phyloP scores from a whole-genome alignment of 2,888 invertebrate genomes.

The Mycalesis mineus region DNA sequence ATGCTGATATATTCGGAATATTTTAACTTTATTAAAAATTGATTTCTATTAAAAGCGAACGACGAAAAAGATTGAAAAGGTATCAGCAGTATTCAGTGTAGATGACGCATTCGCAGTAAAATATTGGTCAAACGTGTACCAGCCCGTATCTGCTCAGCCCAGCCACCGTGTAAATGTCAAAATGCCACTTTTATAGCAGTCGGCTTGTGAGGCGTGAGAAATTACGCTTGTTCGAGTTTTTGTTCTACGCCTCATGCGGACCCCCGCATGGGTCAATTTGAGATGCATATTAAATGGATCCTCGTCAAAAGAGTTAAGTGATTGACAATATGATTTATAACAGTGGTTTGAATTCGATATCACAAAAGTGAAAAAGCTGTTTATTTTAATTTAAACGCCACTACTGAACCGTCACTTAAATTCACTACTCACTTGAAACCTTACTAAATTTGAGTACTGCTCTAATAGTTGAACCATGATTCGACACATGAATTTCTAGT shows the following conservation, averaged over 20 bases:
- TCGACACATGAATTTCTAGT: too few relatives aligned
- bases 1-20: too few relatives aligned
- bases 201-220: constrained; percentile 30
- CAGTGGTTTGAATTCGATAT: neutral
- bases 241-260: constrained; percentile 22
- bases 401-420: too few relatives aligned
- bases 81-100: too few relatives aligned
- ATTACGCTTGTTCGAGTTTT: constrained; percentile 27
- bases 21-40: too few relatives aligned
- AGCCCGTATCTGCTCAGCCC: constrained; percentile 26
- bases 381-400: too few relatives aligned
- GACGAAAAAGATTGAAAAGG: too few relatives aligned
- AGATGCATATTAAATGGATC: constrained; percentile 9
- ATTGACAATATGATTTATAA: constrained; percentile 13
- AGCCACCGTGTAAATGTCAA: constrained; percentile 61
- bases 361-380: too few relatives aligned
- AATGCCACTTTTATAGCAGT: constrained; percentile 44
- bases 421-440: too few relatives aligned
- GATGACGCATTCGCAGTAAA: neutral
- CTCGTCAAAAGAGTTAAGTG: constrained; percentile 7
- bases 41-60: too few relatives aligned
- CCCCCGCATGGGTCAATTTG: neutral
- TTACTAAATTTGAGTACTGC: too few relatives aligned
- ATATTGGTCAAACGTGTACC: constrained; percentile 4
- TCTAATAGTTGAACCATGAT: too few relatives aligned